Evolutionary conservation across 1,140 invertebrate species (phyloP).

Genomic region (Probaryconus sp.): DNA sequence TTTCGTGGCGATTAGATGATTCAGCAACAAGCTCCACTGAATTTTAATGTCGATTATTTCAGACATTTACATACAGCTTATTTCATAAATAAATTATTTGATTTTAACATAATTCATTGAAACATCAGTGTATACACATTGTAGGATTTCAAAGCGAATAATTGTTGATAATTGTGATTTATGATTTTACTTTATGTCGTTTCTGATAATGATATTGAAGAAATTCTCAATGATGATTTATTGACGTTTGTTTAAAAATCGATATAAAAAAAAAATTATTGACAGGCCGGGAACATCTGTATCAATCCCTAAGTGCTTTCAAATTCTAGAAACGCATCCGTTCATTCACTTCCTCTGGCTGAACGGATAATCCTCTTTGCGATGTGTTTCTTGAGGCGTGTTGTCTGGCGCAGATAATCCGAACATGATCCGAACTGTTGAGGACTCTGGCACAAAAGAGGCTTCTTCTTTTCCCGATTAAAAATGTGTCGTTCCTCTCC

Average conservation of each 20-base stretch:
- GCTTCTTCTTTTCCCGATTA: slow-evolving; percentile 43
- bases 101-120: slow-evolving; percentile 33
- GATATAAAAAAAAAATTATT: too few relatives aligned
- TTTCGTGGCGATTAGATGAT: slow-evolving; percentile 51
- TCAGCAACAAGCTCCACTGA: slow-evolving; percentile 41
- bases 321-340: slow-evolving; percentile 28
- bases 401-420: slow-evolving; percentile 44
- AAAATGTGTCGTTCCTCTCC: too few relatives aligned
- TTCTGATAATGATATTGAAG: slow-evolving; percentile 32
- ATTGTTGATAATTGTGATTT: slow-evolving; percentile 38
- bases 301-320: not conserved
- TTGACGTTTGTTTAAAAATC: not conserved
- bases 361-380: slow-evolving; percentile 46
- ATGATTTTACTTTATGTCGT: slow-evolving; percentile 1
- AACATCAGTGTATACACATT: too few relatives aligned
- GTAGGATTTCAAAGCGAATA: too few relatives aligned
- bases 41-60: slow-evolving; percentile 55
- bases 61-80: slow-evolving; percentile 51
- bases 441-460: slow-evolving; percentile 26
- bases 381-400: slow-evolving; percentile 32
- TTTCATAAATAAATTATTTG: slow-evolving; percentile 27
- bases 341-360: slow-evolving; percentile 30
- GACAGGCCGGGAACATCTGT: too few relatives aligned
- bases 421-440: slow-evolving; percentile 35
- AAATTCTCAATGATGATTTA: too few relatives aligned